A percentile compares a stretch with the other conserved stretches of the same genome.
These are phyloP conservation scores for Tiliacea aurago DNA, from an alignment of 2,888 invertebrate species.

Conservation along the genomic window DNA sequence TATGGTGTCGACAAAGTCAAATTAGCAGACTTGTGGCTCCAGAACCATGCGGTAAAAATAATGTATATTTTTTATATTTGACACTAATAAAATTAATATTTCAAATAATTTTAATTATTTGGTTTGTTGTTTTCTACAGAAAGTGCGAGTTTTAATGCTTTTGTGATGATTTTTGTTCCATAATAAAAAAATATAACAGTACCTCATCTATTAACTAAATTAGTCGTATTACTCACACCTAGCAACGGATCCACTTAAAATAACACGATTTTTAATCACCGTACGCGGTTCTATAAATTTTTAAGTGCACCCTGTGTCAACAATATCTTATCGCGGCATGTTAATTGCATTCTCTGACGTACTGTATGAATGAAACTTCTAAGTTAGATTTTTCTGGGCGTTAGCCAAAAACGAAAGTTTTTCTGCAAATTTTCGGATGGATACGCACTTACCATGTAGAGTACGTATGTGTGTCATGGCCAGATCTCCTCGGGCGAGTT, in stretches of 20 bases:
- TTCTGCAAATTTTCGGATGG: conserved; percentile 75
- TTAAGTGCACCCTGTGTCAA: background rate
- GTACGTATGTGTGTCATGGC: conserved; percentile 81
- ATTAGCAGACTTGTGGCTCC: conserved; percentile 92
- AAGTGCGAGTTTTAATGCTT: background rate
- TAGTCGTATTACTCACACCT: conserved; percentile 35
- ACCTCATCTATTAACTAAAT: conserved; percentile 11
- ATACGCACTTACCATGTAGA: conserved; percentile 71
- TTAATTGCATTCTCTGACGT: conserved; percentile 62
- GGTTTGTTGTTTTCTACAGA: background rate
- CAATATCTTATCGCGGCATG: conserved; percentile 23
- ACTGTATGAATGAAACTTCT: conserved; percentile 77
- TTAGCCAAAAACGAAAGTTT: conserved; percentile 81
- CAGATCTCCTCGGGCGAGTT: conserved; percentile 74
- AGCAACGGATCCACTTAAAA: conserved; percentile 35
- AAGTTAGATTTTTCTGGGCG: conserved; percentile 74
- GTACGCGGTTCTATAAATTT: background rate
- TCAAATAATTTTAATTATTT: background rate
- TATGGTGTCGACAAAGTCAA: conserved; percentile 95
- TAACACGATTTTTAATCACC: conserved; percentile 12
- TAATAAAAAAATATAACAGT: conserved; percentile 11
- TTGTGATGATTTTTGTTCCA: background rate
- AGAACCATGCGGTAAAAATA: conserved; percentile 89
- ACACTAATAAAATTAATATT: background rate
- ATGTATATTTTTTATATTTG: background rate